These are phyloP conservation scores for Halcyon leucocephala DNA, from an alignment of 2,797 vertebrate genomes.

Conservation along the genomic window DNA sequence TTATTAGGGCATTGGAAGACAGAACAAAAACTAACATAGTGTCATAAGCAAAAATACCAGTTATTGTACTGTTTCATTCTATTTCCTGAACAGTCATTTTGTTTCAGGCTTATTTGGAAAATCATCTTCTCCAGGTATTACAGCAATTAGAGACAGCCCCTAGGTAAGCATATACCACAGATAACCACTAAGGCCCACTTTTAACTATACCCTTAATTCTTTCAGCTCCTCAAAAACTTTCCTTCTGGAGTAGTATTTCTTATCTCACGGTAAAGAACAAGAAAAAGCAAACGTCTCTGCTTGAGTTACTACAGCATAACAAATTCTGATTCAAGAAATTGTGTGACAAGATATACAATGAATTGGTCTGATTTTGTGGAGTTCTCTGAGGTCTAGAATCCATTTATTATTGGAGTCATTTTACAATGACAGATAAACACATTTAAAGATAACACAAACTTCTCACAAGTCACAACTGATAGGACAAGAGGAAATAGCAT, in stretches of 20 bases:
- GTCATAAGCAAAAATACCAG: neutral
- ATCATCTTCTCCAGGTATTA: neutral
- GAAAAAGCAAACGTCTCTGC: neutral
- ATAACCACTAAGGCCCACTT: neutral
- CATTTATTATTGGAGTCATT: neutral
- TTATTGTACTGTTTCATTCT: neutral
- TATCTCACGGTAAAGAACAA: neutral
- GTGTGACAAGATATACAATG: neutral
- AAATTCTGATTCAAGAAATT: neutral
- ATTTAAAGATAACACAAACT: neutral
- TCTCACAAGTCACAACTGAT: too few relatives aligned
- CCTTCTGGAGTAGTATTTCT: neutral
- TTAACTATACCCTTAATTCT: neutral
- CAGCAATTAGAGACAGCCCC: neutral
- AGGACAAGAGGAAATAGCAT: too few relatives aligned
- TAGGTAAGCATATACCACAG: neutral
- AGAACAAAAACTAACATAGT: neutral
- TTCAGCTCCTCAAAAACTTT: neutral
- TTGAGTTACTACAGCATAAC: neutral
- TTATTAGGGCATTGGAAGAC: neutral
- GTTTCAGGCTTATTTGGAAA: slow-evolving; percentile 16
- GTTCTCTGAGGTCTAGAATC: neutral
- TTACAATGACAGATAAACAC: neutral
- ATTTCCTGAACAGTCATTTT: neutral
- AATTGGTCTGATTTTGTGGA: neutral